Evolutionary conservation across 2,113 vertebrate genomes (phyloP).

Genomic region (Phalacrocorax carbo): DNA sequence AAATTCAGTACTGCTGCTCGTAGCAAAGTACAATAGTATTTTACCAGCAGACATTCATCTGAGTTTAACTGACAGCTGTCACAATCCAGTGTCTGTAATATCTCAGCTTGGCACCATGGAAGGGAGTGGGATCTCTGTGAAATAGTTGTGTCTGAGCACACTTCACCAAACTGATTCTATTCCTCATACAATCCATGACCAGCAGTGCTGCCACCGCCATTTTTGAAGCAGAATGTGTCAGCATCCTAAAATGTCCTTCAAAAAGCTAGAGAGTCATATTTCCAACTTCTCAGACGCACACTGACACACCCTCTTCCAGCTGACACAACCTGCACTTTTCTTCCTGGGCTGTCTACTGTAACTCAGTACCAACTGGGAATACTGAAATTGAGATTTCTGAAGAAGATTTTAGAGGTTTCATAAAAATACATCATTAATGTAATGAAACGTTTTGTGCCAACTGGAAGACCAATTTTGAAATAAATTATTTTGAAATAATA

Average conservation of each 20-base stretch:
- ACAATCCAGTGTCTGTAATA: not conserved
- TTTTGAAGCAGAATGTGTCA: not conserved
- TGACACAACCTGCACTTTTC: not conserved
- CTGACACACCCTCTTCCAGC: not conserved
- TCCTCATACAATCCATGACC: not conserved
- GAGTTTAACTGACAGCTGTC: not conserved
- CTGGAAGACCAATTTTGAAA: not conserved
- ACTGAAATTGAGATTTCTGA: not conserved
- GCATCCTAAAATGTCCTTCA: not conserved
- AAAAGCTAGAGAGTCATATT: not conserved
- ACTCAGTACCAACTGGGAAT: not conserved
- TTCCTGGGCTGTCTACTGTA: not conserved
- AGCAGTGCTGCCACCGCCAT: not conserved
- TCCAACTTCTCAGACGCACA: not conserved
- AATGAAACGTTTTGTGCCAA: not conserved
- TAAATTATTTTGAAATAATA: not conserved
- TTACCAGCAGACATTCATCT: not conserved
- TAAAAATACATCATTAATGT: not conserved
- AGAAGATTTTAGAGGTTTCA: not conserved
- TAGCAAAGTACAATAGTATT: not conserved
- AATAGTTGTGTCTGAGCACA: not conserved
- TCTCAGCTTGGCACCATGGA: not conserved
- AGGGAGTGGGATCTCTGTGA: not conserved
- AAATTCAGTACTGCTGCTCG: not conserved
- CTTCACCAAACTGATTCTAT: not conserved